Base-by-base conservation (phyloP, 2,888 invertebrate species). In the Agrochola macilenta region DNA sequence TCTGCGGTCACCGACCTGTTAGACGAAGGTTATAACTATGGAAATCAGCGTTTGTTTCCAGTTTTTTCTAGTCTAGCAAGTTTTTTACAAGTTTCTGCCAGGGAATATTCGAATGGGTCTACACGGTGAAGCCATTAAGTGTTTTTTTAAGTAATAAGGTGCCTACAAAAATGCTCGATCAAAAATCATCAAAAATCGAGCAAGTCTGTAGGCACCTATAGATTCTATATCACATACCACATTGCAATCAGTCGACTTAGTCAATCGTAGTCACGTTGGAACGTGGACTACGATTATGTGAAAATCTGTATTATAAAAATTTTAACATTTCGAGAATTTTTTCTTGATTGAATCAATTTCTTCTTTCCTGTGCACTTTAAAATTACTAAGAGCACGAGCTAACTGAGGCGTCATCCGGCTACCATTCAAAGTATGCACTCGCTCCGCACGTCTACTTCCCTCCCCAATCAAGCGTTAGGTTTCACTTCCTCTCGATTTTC, bases 401-500 rank as follows among this genome's bases (percentile, higher is more conserved):
- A 1, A 52, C 14, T n/a, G 5, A 30, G 5, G 35, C 60, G 43
- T 43, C 9, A 14, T 60, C 52, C 58, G 43, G 39, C 78, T 12
- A 14, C 46, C 39, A 63, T 14, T 63, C 35, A 20, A 70, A 30
- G 20, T 5, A 70, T n/a, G 20, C 39, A 35, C 20, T 57, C 14
- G 39, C 17, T 74, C 49, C 26, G 39, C 65, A 60, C 46, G 20
- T 61, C n/a, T 46, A 52, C 52, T 69, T 69, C 71, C 75, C 68
- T 61, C 46, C n/a, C 26, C 66, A 46, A 46, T 54, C 60, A 46
- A 52, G 68, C 26, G 26, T 70, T 52, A 68, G 54, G 23, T 78
- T 78, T 26, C 68, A 68, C 72, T 69, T 69, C 63, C 77, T 69
- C 69, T 61, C 8, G 30, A 65, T 79, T 65, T 81, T 26, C 54